Evolutionary conservation across 2,113 vertebrate genomes (phyloP).

Genomic region (Mormoops blainvillei): DNA sequence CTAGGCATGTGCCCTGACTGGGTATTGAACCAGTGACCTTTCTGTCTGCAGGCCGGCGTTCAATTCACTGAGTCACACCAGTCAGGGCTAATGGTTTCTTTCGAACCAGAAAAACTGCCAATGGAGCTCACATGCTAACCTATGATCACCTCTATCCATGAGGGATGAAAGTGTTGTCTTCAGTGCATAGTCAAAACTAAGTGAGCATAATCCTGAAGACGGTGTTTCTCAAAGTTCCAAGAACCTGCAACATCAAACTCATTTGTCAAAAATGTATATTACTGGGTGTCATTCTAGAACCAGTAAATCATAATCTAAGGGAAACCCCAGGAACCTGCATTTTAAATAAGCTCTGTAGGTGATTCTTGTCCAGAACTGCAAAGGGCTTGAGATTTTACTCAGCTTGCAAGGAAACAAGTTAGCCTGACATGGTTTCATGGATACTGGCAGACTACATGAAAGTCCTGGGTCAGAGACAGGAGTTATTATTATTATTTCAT

Average conservation of each 20-base stretch:
- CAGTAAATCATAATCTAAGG: not conserved
- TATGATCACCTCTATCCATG: not conserved
- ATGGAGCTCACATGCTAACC: not conserved
- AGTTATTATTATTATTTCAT: not conserved
- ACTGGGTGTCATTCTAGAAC: not conserved
- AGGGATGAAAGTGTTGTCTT: not conserved
- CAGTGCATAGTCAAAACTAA: not conserved
- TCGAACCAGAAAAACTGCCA: constrained; percentile 16
- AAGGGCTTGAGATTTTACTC: not conserved
- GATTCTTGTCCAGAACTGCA: not conserved
- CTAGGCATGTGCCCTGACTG: no score
- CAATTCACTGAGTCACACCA: no score
- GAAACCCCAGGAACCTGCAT: not conserved
- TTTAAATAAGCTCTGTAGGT: not conserved
- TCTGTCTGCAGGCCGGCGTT: no score
- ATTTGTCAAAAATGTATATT: not conserved
- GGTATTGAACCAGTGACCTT: no score
- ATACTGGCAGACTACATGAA: not conserved
- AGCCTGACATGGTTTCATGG: not conserved
- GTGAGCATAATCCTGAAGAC: not conserved
- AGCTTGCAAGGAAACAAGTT: not conserved
- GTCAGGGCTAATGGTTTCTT: not conserved
- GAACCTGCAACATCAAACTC: not conserved
- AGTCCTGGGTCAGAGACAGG: not conserved
- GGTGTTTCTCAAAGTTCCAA: not conserved